Evolutionary conservation across 2,888 invertebrate genomes (phyloP).

Genomic region (Acheta domesticus): DNA sequence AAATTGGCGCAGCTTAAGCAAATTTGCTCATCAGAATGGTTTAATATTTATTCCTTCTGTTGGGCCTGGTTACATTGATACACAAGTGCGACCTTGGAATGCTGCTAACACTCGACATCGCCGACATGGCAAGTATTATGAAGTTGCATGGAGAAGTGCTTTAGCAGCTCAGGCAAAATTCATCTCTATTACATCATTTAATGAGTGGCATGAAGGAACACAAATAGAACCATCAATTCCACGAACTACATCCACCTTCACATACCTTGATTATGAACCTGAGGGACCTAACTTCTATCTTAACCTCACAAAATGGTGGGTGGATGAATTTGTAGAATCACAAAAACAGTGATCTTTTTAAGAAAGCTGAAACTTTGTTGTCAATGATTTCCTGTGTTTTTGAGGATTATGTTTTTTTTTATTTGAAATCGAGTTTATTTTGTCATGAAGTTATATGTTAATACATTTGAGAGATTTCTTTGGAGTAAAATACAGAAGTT

Average conservation of each 20-base stretch:
- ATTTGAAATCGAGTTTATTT: no score
- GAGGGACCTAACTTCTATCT: slow-evolving; percentile 60
- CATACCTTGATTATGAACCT: slow-evolving; percentile 60
- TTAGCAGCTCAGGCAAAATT: slow-evolving; percentile 55
- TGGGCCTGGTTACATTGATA: slow-evolving; percentile 68
- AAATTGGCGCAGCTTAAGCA: slow-evolving; percentile 50
- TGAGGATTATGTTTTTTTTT: no score
- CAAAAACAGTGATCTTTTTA: background rate
- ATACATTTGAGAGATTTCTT: no score
- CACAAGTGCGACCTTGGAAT: slow-evolving; percentile 61
- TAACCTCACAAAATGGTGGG: slow-evolving; percentile 60
- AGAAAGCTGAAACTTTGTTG: no score
- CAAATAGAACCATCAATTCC: slow-evolving; percentile 66
- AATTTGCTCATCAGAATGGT: slow-evolving; percentile 56
- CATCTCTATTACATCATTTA: slow-evolving; percentile 66
- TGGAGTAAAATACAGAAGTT: no score
- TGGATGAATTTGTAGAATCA: slow-evolving; percentile 50
- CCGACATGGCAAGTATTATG: slow-evolving; percentile 60
- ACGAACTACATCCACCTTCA: slow-evolving; percentile 46
- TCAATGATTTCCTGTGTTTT: no score
- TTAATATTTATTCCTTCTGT: slow-evolving; percentile 65
- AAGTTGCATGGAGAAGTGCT: slow-evolving; percentile 60
- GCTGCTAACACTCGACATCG: slow-evolving; percentile 52
- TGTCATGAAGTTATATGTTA: no score
- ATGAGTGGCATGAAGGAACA: slow-evolving; percentile 73